These are phyloP conservation scores for Calidris pugnax DNA, from an alignment of 2,113 vertebrate species.

Conservation along the genomic window DNA sequence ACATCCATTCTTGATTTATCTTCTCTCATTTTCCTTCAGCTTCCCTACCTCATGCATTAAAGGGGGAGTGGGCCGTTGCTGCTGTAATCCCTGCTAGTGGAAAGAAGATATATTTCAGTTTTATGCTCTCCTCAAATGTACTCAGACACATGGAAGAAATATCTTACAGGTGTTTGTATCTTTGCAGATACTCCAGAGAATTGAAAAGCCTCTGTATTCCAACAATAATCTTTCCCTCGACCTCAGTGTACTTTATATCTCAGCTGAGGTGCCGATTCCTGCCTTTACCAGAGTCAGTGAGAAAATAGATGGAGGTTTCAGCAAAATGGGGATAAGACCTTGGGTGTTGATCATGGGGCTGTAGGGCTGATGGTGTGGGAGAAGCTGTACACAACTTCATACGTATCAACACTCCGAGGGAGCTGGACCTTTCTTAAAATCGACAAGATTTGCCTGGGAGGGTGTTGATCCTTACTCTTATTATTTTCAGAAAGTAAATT, in stretches of 20 bases:
- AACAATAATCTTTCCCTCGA: background rate
- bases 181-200: background rate
- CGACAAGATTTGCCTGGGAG: background rate
- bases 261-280: background rate
- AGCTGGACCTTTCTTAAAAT: background rate
- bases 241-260: background rate
- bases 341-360: background rate
- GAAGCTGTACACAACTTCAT: background rate
- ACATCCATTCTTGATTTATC: constrained; percentile 2
- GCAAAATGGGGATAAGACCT: background rate
- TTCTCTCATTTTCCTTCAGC: background rate
- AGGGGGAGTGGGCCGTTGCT: background rate
- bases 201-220: background rate
- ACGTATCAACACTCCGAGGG: background rate
- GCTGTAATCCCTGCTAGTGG: background rate
- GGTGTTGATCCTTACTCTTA: background rate
- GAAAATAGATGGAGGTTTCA: background rate
- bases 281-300: background rate
- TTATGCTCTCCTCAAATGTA: constrained; percentile 30
- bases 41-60: background rate
- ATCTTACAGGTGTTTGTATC: constrained; percentile 37
- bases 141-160: constrained; percentile 10
- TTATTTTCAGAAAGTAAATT: constrained; percentile 28
- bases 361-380: background rate
- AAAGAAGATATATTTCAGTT: constrained; percentile 34